Evolutionary conservation across 2,113 vertebrate genomes (phyloP).

Genomic region (Cardinalis cardinalis): DNA sequence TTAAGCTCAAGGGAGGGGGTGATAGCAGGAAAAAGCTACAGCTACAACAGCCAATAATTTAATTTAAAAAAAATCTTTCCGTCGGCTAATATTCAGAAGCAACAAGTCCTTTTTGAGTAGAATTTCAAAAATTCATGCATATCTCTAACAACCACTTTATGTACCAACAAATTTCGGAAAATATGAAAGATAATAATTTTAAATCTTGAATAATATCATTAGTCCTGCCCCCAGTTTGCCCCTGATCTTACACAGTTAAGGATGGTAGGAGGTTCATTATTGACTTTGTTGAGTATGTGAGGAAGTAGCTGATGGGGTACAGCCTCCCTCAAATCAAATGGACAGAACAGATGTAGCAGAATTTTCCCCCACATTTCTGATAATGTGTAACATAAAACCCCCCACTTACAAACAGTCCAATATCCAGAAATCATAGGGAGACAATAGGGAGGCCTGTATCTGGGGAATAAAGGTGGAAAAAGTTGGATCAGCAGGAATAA

Average conservation of each 20-base stretch:
- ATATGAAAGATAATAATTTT: neutral
- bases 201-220: neutral
- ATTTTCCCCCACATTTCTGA: neutral
- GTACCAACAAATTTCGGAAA: neutral
- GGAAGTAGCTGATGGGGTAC: neutral
- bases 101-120: neutral
- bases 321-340: neutral
- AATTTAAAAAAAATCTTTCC: neutral
- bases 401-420: accelerated
- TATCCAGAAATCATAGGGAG: neutral
- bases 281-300: neutral
- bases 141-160: neutral
- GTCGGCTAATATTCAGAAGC: neutral
- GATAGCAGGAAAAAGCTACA: neutral
- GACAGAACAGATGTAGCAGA: neutral
- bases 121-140: neutral
- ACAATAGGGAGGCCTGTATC: accelerated
- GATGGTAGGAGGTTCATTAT: neutral
- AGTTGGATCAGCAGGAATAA: neutral
- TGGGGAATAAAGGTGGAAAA: neutral
- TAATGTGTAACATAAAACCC: neutral
- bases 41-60: slow-evolving; percentile 11
- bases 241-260: neutral
- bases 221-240: neutral
- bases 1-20: neutral